Evolutionary conservation across 2,888 invertebrate genomes (phyloP).

Genomic region (Diplazon laetatorius): DNA sequence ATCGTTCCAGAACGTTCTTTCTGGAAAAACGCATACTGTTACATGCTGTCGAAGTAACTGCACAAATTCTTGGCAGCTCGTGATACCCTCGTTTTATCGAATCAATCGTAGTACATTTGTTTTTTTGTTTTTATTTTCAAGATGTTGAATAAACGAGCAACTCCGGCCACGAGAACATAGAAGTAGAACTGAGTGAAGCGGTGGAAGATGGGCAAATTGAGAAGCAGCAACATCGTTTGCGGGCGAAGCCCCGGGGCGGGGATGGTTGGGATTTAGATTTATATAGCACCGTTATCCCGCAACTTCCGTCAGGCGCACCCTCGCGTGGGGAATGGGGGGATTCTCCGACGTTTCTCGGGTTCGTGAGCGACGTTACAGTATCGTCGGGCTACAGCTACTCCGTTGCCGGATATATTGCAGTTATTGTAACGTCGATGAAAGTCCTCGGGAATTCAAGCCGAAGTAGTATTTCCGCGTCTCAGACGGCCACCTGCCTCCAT

Average conservation of each 20-base stretch:
- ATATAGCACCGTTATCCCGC: conserved; percentile 73
- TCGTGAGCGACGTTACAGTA: conserved; percentile 52
- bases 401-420: conserved; percentile 73
- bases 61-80: too few relatives aligned
- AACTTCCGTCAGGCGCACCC: conserved; percentile 62
- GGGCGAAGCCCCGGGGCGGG: conserved; percentile 16
- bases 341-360: conserved; percentile 57
- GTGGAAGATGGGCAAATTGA: conserved; percentile 9
- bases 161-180: not conserved
- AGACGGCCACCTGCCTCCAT: conserved; percentile 57
- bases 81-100: too few relatives aligned
- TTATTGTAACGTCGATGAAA: conserved; percentile 78
- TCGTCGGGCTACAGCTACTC: conserved; percentile 72
- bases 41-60: too few relatives aligned
- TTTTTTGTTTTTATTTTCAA: too few relatives aligned
- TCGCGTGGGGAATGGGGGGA: conserved; percentile 54
- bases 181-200: not conserved
- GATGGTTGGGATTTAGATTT: conserved; percentile 73
- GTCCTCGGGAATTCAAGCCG: conserved; percentile 71
- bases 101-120: too few relatives aligned
- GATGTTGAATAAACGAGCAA: too few relatives aligned
- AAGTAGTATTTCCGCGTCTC: conserved; percentile 63
- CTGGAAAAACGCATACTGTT: too few relatives aligned
- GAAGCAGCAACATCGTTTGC: conserved; percentile 9
- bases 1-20: too few relatives aligned